A percentile compares a stretch with the other conserved stretches of the same genome.
These are phyloP conservation scores for Cephalopholis sonnerati DNA, from an alignment of 2,113 vertebrate species.

Conservation along the genomic window DNA sequence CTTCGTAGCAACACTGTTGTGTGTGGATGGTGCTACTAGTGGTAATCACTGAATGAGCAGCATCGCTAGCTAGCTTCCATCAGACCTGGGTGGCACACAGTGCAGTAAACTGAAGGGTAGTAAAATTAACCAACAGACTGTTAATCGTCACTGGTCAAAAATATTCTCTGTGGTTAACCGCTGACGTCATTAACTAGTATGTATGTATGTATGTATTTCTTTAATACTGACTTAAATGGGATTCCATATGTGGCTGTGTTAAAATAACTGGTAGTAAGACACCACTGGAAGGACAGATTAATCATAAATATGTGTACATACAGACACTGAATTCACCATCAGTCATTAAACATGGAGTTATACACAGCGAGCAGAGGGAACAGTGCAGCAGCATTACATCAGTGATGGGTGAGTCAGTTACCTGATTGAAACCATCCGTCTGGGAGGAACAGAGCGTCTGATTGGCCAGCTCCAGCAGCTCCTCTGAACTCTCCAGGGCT, in stretches of 20 bases:
- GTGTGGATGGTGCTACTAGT: too few relatives aligned
- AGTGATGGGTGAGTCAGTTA: conserved; percentile 55
- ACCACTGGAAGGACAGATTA: conserved; percentile 22
- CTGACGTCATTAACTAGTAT: too few relatives aligned
- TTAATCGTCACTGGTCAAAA: too few relatives aligned
- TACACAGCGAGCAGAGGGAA: conserved; percentile 19
- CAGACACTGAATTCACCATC: conserved; percentile 21
- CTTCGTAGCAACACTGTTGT: too few relatives aligned
- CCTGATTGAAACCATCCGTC: conserved; percentile 89
- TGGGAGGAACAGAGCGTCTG: conserved; percentile 90
- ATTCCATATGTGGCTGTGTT: conserved; percentile 41
- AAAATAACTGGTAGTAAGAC: conserved; percentile 50
- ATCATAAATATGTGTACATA: not conserved
- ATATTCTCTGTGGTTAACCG: too few relatives aligned
- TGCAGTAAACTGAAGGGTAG: too few relatives aligned
- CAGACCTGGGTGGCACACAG: too few relatives aligned
- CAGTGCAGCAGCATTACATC: not conserved
- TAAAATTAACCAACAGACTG: too few relatives aligned
- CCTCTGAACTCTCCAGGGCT: conserved; percentile 96
- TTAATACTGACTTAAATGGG: too few relatives aligned
- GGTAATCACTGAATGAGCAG: too few relatives aligned
- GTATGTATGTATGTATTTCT: too few relatives aligned
- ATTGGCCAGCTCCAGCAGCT: conserved; percentile 94
- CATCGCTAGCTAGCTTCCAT: too few relatives aligned
- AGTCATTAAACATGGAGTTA: conserved; percentile 16